Evolutionary conservation across 1,140 invertebrate genomes (phyloP).

Genomic region (fruit fly (Drosophila melanogaster)): DNA sequence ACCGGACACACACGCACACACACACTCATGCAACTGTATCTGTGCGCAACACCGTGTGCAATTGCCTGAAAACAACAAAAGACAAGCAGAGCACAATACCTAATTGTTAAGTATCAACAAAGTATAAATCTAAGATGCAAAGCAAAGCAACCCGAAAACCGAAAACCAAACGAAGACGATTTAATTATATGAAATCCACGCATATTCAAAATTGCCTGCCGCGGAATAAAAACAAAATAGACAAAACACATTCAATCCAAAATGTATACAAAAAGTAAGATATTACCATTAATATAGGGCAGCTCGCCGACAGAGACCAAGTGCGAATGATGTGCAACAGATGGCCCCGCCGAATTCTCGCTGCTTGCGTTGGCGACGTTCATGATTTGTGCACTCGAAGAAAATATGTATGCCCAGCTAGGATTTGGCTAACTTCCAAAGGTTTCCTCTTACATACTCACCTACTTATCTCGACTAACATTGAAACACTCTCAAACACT

Average conservation of each 20-base stretch:
- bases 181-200: slow-evolving; percentile 77
- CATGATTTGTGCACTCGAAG: slow-evolving; percentile 41
- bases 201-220: slow-evolving; percentile 55
- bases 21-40: not conserved
- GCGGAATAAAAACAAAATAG: slow-evolving; percentile 72
- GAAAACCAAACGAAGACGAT: slow-evolving; percentile 41
- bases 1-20: not conserved
- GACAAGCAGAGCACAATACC: slow-evolving; percentile 66
- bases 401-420: not conserved
- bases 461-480: not conserved
- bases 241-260: slow-evolving; percentile 64
- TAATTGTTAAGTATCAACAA: slow-evolving; percentile 82
- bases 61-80: slow-evolving; percentile 36
- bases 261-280: slow-evolving; percentile 82
- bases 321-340: slow-evolving; percentile 82
- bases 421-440: too few relatives aligned
- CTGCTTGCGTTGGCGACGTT: slow-evolving; percentile 37
- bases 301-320: slow-evolving; percentile 80
- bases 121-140: slow-evolving; percentile 75
- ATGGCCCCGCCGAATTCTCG: slow-evolving; percentile 73
- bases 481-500: too few relatives aligned
- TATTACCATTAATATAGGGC: slow-evolving; percentile 82
- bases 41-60: slow-evolving; percentile 1
- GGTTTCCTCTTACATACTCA: too few relatives aligned
- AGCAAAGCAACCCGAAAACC: slow-evolving; percentile 23